Base-by-base conservation (phyloP, 2,797 vertebrate species). In the Varecia variegata region DNA sequence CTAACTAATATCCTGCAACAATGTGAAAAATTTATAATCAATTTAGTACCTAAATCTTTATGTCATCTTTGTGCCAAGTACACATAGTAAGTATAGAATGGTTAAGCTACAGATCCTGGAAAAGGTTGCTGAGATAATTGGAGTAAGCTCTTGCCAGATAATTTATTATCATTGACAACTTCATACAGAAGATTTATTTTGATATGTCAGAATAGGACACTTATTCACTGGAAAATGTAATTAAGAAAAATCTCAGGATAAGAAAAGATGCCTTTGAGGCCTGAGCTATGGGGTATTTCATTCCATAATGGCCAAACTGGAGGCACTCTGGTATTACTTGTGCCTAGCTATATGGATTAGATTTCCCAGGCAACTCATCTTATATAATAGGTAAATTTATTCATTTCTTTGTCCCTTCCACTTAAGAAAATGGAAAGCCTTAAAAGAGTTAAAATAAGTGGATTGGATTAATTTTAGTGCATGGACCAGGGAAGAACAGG, bases 241-340 rank as follows among this genome's bases (percentile, higher is more conserved):
- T 82, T 94, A 95, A 80, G 81, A 88, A 94, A 90, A 96, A 77
- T 54, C 23, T 88, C 27, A 70, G 30, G 27, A 80, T 90, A 85
- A 85, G 56, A 86, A 84, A 90, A 52, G 27, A 92, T 60, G 52
- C 7, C 40, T 45, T 90, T 62, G n/a, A 56, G 56, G 38, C 18
- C n/a, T 45, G 2, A 32, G 23, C 20, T 92, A 7, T 40, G 18
- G 27, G n/a, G 7, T 30, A 62, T 82, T 82, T 82, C 68, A 93
- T 65, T 90, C 62, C 21, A 10, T 43, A 88, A 91, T 23, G 47
- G 25, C 32, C 21, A 65, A 10, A 79, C 0, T 54, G 35, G 54
- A 83, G 47, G 45, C 2, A 50, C 7, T 0, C 27, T 62, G 13
- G 2, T 14, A 67, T 90, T 92, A 70, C 43, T 67, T 52, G 83